Evolutionary conservation across 2,888 invertebrate species (phyloP), one percentile per base, ranked within the genome.

Genomic region (Fabriciana adippe): DNA sequence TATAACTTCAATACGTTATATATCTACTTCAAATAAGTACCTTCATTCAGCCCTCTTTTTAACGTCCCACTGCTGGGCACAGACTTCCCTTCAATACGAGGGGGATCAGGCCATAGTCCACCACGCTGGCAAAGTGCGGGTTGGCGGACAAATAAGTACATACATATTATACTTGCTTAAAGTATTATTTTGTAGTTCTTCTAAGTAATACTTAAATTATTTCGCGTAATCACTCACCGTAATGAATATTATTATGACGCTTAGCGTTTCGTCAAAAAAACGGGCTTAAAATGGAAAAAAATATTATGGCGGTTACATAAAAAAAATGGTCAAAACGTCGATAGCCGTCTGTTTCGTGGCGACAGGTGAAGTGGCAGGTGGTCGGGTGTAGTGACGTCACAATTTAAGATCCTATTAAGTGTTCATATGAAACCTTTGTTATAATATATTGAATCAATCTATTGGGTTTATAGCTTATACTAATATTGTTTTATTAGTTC

Each of bases 331-430:
- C 31, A 50, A 26, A 21, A 13, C 54, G 48, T 31, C 55, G 61
- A 55, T n/a, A 50, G 14, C 61, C 56, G 55, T 55, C 8, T 62
- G 56, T 66, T 48, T 45, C n/a, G 56, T 47, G 55, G n/a, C 35
- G 35, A 41, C 62, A 55, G 61, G 55, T 59, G 56, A 11, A 21
- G 66, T 47, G 55, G n/a, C 62, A 55, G 61, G 55, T 59, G 56
- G 47, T 15, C 16, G n/a, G 21, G 51, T 2, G 15, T 13, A 3
- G 59, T 59, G 59, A 59, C 59, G 48, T 59, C 59, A 59, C 5
- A 21, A 13, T 6, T 11, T 48, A n/a, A n/a, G 26, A 26, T 59
- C 59, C 11, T 47, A 15, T 57, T 57, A 47, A 8, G 35, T 41
- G 11, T 41, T 41, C 8, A n/a, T 8, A 31, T 55, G 59, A 59